phyloP scores from a whole-genome alignment of 2,888 invertebrate genomes.

The Dolomedes plantarius region DNA sequence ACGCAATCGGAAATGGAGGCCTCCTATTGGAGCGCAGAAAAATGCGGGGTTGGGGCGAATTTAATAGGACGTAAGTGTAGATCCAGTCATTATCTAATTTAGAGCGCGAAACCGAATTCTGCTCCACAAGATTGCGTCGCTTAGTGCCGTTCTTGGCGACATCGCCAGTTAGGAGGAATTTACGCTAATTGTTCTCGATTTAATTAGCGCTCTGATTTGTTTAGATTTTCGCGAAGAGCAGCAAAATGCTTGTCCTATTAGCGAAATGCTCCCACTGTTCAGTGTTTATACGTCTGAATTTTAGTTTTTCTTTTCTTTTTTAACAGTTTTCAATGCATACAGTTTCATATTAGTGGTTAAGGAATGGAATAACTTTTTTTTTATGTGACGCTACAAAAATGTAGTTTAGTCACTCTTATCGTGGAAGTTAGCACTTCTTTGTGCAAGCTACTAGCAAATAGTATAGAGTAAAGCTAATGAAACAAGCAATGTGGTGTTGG shows the following conservation, averaged over 20 bases:
- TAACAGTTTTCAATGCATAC: too few relatives aligned
- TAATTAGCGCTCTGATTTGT: slow-evolving; percentile 64
- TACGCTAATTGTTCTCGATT: slow-evolving; percentile 27
- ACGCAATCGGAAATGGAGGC: slow-evolving; percentile 61
- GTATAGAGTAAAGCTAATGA: too few relatives aligned
- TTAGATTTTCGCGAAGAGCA: slow-evolving; percentile 30
- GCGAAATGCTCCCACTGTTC: background rate
- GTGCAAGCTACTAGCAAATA: too few relatives aligned
- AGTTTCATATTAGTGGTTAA: too few relatives aligned
- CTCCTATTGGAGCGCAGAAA: slow-evolving; percentile 61
- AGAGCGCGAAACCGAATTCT: background rate
- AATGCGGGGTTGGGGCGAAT: slow-evolving; percentile 61
- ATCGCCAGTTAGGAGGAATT: background rate
- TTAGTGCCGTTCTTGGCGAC: slow-evolving; percentile 60
- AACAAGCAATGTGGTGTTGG: too few relatives aligned
- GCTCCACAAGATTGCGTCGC: background rate
- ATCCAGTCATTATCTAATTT: slow-evolving; percentile 65
- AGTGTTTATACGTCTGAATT: too few relatives aligned
- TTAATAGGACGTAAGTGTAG: slow-evolving; percentile 60
- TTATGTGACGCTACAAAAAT: too few relatives aligned
- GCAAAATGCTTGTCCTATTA: background rate
- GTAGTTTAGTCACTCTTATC: too few relatives aligned
- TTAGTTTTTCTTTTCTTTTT: too few relatives aligned
- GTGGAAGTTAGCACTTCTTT: too few relatives aligned
- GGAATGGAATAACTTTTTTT: too few relatives aligned